Base-by-base conservation (phyloP, 2,797 vertebrate genomes). In the Otus scops region DNA sequence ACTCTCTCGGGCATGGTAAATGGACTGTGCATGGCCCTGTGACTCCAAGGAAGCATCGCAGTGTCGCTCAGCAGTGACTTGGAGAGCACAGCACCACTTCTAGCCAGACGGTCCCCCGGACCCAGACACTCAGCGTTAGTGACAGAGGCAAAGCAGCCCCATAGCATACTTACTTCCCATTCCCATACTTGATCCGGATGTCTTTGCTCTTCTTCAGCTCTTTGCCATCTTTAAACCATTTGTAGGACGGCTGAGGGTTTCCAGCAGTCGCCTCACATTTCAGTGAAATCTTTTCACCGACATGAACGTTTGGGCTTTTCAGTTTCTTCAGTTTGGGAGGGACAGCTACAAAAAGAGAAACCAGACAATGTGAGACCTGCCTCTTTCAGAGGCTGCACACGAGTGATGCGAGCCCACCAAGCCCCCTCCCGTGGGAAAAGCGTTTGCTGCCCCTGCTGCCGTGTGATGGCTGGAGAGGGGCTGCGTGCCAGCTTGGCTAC, bases 221-320 rank as follows among this genome's bases (percentile, higher is more conserved):
- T 94, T 97, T 99, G 96, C 99, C 99, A 19, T 99, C 99, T 98
- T 99, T 99, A 98, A 99, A 99, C 99, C 99, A 99, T 71, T 96
- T 99, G 98, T 99, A 99, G 97, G 98, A 98, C 2, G 98, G 99
- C 92, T 96, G 91, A 93, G 99, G 98, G 97, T 98, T 98, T 67
- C 99, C 99, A 6, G 98, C 98, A 21, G 96, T 97, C 2, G 99
- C 99, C 98, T 99, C 99, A 26, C 99, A 99, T 98, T 99, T 99
- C 90, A 99, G 98, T 5, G 97, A 98, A 89, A 99, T 98, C 97
- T 98, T 99, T 93, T 98, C 98, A 81, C 99, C 99, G 73, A 99
- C 98, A 2, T 98, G 98, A 97, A 99, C 99, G 0, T 98, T 98
- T 70, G 98, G 98, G 97, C 98, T 99, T 97, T 97, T 99, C 98